Evolutionary conservation across 2,113 vertebrate species (phyloP), one percentile per base, ranked within the genome.

Genomic region (Tyto alba): DNA sequence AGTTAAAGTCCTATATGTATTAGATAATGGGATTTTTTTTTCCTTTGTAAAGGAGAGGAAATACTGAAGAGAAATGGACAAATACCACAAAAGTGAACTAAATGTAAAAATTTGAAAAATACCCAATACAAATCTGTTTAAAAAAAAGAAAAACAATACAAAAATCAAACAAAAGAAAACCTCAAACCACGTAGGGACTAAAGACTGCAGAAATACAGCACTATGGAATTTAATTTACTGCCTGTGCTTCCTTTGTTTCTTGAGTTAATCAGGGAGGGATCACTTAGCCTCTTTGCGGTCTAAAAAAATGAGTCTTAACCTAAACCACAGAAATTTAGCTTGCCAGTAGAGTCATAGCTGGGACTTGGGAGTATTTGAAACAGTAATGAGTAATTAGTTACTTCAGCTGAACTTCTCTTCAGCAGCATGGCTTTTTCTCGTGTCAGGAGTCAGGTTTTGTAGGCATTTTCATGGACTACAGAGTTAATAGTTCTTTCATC

Each of bases 401-500:
- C 47, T 96, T 60, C 74, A 79, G 88, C 81, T 53, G 64, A 66
- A 40, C 53, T 47, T 48, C 60, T 83, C 52, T 34, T 21, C 52
- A 8, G 40, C 27, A 22, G 29, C 20, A 6, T 6, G 13, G 56
- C 38, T 80, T 85, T 85, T 67, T 50, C 77, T 63, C 16, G 1
- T 32, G 38, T 30, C 66, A 4, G 67, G 77, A 92, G 59, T 22
- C 57, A n/a, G 11, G n/a, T 74, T 93, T 96, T 78, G 50, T 32
- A 34, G 88, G 69, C 2, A 5, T 84, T 96, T 96, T 90, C 94
- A 13, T 79, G 89, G 79, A 69, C 96, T 82, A 20, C 73, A 69
- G 83, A 52, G 40, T 89, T 89, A 76, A 88, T 56, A 72, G 73
- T 89, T 57, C 81, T 96, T 93, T 95, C 69, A 47, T 81, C 80